A percentile compares a stretch with the other conserved stretches of the same genome.
These are phyloP conservation scores for Leuciscus waleckii DNA, from an alignment of 2,797 vertebrate genomes.

Conservation along the genomic window DNA sequence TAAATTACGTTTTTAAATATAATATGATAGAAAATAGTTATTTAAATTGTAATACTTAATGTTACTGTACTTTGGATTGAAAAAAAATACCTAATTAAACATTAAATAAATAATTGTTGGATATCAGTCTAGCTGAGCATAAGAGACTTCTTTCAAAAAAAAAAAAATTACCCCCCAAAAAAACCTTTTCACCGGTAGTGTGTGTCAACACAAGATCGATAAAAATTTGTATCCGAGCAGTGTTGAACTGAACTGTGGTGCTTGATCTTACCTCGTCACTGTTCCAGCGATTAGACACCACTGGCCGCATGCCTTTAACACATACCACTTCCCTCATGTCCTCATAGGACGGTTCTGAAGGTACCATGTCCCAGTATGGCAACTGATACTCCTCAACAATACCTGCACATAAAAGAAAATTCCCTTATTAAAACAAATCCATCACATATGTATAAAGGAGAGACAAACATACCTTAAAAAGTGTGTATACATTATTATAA, in stretches of 20 bases:
- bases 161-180: background rate
- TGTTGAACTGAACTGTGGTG: background rate
- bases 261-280: constrained; percentile 88
- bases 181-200: background rate
- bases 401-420: constrained; percentile 73
- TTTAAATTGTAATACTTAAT: background rate
- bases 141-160: background rate
- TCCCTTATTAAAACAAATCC: background rate
- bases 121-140: background rate
- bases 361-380: constrained; percentile 94
- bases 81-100: too few species aligned
- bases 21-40: background rate
- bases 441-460: background rate
- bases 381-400: constrained; percentile 96
- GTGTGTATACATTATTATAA: background rate
- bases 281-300: constrained; percentile 96
- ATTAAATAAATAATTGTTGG: background rate
- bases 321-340: constrained; percentile 98
- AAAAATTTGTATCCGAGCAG: background rate
- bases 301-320: constrained; percentile 90
- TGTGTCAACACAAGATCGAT: background rate
- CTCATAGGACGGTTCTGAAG: constrained; percentile 92
- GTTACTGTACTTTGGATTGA: background rate
- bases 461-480: background rate
- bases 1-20: background rate